Evolutionary conservation across 2,888 invertebrate species (phyloP).

Genomic region (Tenthredo scrophulariae): DNA sequence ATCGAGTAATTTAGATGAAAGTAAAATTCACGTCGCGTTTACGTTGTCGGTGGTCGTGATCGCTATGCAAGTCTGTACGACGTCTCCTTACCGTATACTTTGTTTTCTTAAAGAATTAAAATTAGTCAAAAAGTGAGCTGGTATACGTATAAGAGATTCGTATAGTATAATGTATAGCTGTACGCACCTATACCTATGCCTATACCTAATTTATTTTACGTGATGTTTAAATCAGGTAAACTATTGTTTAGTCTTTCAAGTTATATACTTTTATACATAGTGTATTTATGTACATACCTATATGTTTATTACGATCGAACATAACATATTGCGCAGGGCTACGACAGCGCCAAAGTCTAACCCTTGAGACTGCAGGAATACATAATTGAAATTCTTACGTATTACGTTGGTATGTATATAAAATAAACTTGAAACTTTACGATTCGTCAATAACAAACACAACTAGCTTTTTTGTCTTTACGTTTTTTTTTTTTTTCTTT

Average conservation of each 20-base stretch:
- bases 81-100: not conserved
- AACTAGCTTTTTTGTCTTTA: not conserved
- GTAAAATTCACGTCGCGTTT: constrained; percentile 23
- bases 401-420: not conserved
- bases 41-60: constrained; percentile 40
- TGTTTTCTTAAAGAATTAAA: not conserved
- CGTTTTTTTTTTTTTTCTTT: not conserved
- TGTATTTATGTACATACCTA: not conserved
- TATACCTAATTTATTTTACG: not conserved
- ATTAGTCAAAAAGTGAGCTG: not conserved
- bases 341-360: not conserved
- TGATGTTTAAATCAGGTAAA: not conserved
- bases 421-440: not conserved
- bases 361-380: not conserved
- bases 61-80: not conserved
- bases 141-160: not conserved
- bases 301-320: not conserved
- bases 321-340: not conserved
- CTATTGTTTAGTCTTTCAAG: not conserved
- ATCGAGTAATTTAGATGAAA: not conserved
- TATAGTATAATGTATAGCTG: not conserved
- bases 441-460: not conserved
- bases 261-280: not conserved
- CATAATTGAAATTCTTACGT: not conserved
- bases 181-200: not conserved